Percentiles rank a stretch among this genome's conserved stretches.
These are phyloP conservation scores for Morone saxatilis DNA, from an alignment of 2,113 vertebrate species.

Conservation along the genomic window DNA sequence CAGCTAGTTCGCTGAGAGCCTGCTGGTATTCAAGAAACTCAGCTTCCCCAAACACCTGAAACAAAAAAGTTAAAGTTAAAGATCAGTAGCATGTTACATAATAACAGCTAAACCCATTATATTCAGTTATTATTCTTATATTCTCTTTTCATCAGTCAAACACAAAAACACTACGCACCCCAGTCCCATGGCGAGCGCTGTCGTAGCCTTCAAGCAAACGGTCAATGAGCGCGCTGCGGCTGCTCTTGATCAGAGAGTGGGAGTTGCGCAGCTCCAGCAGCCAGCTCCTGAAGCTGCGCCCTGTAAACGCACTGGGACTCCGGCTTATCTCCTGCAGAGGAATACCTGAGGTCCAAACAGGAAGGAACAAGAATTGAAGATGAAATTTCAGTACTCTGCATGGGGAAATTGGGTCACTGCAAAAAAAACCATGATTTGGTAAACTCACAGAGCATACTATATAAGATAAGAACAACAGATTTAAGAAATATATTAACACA, in stretches of 20 bases:
- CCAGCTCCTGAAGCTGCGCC: slow-evolving; percentile 92
- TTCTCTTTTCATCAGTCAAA: neutral
- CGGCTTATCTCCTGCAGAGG: slow-evolving; percentile 87
- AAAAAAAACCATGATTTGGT: neutral
- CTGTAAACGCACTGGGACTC: slow-evolving; percentile 88
- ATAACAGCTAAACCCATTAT: neutral
- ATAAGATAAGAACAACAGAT: neutral
- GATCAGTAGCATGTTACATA: neutral
- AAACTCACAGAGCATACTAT: neutral
- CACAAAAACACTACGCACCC: slow-evolving; percentile 79
- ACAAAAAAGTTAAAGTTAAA: slow-evolving; percentile 22
- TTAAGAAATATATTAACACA: neutral
- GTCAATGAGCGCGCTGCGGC: slow-evolving; percentile 90
- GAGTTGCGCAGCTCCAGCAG: slow-evolving; percentile 91
- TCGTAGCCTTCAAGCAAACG: slow-evolving; percentile 93
- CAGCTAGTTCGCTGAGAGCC: slow-evolving; percentile 89
- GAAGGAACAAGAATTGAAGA: neutral
- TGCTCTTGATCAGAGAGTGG: slow-evolving; percentile 89
- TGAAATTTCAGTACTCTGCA: neutral
- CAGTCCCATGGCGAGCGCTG: slow-evolving; percentile 92
- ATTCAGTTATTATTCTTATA: neutral
- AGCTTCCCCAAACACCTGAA: slow-evolving; percentile 89
- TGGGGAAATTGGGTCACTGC: neutral
- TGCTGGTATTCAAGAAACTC: slow-evolving; percentile 93
- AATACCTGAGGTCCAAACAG: slow-evolving; percentile 84